Base-by-base conservation (phyloP, 2,113 vertebrate genomes). In the Rhinolophus sinicus region DNA sequence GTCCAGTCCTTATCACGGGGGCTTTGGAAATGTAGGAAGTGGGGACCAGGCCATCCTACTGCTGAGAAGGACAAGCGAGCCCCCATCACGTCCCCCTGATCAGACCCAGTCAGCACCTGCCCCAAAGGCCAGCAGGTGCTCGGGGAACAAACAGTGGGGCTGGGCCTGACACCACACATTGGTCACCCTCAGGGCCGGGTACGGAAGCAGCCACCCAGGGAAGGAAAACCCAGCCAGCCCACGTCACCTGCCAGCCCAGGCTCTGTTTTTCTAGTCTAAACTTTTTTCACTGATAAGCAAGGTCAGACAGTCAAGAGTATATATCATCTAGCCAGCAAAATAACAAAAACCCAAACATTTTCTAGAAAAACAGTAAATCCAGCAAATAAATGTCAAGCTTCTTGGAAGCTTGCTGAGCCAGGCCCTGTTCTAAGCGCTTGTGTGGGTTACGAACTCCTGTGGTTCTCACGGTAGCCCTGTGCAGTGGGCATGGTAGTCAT, bases 401-500 rank as follows among this genome's bases (percentile, higher is more conserved):
- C 30, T 26, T 21, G 30, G 30, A n/a, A 2, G 0, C 38, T 16
- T 18, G 65, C 54, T 4, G 22, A 12, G 16, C 30, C n/a, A 40
- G 24, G 21, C 54, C 60, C 54, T 5, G 5, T 38, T 33, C 26
- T 21, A 1, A 65, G 58, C 8, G 11, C 6, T 24, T n/a, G 0
- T 8, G 2, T 18, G 40, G 33, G 3, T 40, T 6, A 7, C 21
- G 12, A 33, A 73, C 52, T 62, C 21, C 64, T 50, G 19, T 3
- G 0, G 26, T 24, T 24, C 30, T 47, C 40, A 13, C 24, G 15
- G 1, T 85, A 35, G 54, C 28, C 65, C 38, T 2, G 5, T 19
- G 7, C 9, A 8, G 8, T 0, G 3, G 19, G 16, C 0, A 0
- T 22, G 12, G 1, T 1, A 12, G 6, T 50, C 38, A 5, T 28